Conservation (phyloP, 2,797 vertebrate genomes). For the Sebastes ruberrimus region DNA sequence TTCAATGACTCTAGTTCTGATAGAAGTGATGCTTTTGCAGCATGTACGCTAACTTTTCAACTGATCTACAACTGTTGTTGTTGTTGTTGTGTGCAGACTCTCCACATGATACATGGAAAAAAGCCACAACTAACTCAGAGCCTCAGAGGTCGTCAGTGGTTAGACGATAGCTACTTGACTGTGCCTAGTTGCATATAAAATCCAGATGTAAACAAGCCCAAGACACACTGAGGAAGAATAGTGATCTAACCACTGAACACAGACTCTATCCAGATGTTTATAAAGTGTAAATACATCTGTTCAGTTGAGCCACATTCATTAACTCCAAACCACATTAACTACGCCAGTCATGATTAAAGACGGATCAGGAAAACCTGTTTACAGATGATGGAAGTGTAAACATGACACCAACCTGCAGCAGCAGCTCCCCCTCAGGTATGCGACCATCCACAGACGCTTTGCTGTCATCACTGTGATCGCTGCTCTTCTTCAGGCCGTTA, state of each 20-base stretch:
- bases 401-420: constrained; percentile 80
- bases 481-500: constrained; percentile 27
- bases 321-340: neutral
- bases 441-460: neutral
- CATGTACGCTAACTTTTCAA: neutral
- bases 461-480: neutral
- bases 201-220: neutral
- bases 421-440: constrained; percentile 82
- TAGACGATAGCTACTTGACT: too few relatives aligned
- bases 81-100: neutral
- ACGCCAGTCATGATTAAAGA: neutral
- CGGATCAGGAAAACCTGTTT: neutral
- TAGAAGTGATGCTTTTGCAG: too few relatives aligned
- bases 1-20: too few relatives aligned
- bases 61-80: neutral
- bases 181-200: neutral
- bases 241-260: neutral
- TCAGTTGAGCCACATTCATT: neutral
- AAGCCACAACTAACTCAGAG: neutral
- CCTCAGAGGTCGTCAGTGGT: neutral
- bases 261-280: neutral
- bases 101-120: neutral
- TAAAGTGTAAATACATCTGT: neutral
- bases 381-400: neutral
- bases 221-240: neutral